A percentile compares a stretch with the other conserved stretches of the same genome.
Evolutionary conservation across 2,113 vertebrate genomes (phyloP).

Genomic region (Rostratula benghalensis): DNA sequence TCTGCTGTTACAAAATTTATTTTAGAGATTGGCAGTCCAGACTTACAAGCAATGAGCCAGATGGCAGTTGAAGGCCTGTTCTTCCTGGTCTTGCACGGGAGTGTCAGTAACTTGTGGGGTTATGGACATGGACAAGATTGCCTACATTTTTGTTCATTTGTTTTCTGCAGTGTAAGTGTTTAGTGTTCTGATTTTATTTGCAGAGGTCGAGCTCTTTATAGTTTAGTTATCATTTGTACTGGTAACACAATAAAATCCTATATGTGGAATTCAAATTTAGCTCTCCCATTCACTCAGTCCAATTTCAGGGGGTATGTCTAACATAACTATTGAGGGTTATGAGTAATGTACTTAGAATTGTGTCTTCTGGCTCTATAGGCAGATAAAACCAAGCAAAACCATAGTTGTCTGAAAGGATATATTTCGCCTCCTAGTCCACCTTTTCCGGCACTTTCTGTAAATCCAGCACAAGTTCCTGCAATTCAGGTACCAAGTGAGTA

Average conservation of each 20-base stretch:
- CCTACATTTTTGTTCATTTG: background rate
- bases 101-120: background rate
- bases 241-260: background rate
- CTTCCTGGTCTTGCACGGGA: background rate
- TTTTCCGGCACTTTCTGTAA: conserved; percentile 41
- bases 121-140: background rate
- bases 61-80: background rate
- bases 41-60: background rate
- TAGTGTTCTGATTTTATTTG: background rate
- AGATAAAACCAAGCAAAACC: conserved; percentile 16
- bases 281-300: background rate
- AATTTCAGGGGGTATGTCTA: background rate
- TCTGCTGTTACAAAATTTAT: background rate
- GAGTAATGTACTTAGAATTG: background rate
- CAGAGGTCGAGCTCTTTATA: background rate
- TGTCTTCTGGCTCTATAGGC: conserved; percentile 57
- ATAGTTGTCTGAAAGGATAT: conserved; percentile 41
- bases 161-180: background rate
- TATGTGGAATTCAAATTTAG: background rate
- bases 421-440: conserved; percentile 59
- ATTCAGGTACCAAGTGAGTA: conserved; percentile 79
- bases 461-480: conserved; percentile 42
- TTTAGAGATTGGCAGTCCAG: background rate
- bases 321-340: background rate
- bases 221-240: background rate